Conservation (phyloP, 2,113 vertebrate species). For the Plestiodon gilberti region DNA sequence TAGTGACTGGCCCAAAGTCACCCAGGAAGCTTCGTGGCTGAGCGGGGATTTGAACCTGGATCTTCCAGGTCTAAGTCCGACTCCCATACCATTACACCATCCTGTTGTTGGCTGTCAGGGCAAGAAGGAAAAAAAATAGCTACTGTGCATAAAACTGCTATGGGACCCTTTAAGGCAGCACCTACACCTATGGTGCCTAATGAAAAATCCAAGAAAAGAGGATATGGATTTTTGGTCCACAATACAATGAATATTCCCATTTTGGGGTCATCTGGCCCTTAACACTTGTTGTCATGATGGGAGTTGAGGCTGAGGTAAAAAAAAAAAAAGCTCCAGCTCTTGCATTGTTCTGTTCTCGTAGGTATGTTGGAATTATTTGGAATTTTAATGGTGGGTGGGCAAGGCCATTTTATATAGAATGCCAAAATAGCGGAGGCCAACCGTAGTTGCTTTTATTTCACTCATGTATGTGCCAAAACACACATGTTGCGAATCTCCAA, state of each 20-base stretch:
- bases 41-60: too few relatives aligned
- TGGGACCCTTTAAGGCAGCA: neutral
- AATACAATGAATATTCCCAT: neutral
- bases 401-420: neutral
- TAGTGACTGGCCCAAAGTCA: too few relatives aligned
- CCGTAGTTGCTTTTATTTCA: conserved; percentile 27
- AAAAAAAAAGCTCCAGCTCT: neutral
- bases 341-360: neutral
- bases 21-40: too few relatives aligned
- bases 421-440: neutral
- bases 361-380: neutral
- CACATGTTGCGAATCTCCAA: conserved; percentile 14
- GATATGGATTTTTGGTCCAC: neutral
- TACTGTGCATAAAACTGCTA: neutral
- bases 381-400: neutral
- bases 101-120: too few relatives aligned
- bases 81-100: too few relatives aligned
- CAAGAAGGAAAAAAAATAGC: neutral
- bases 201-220: neutral
- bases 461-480: conserved; percentile 47
- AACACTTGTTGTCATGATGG: neutral
- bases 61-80: too few relatives aligned
- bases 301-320: neutral
- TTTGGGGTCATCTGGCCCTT: neutral
- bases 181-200: neutral